These are phyloP conservation scores for Eupithecia dodoneata DNA, from an alignment of 2,888 invertebrate genomes.

Conservation along the genomic window DNA sequence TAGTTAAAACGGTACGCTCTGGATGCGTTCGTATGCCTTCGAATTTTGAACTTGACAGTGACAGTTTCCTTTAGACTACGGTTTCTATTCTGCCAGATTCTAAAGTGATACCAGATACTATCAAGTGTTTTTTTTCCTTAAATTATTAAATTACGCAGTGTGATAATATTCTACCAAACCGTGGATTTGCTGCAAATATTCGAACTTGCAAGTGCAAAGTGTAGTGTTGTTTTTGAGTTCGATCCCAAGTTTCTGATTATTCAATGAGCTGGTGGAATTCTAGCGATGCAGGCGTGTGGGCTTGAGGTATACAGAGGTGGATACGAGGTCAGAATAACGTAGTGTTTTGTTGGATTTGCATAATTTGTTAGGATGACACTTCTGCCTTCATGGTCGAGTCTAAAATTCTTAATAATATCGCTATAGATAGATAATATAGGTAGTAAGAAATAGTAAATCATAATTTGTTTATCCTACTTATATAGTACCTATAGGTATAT, in stretches of 20 bases:
- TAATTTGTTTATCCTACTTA: too few species aligned
- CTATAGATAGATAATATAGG: too few species aligned
- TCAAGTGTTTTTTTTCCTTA: not conserved
- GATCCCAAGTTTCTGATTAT: not conserved
- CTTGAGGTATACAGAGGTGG: slow-evolving; percentile 29
- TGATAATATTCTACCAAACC: not conserved
- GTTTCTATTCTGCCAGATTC: not conserved
- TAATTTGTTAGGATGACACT: slow-evolving; percentile 31
- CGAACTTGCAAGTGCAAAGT: not conserved
- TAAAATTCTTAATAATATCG: not conserved
- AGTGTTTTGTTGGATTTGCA: slow-evolving; percentile 38
- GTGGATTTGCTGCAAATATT: not conserved
- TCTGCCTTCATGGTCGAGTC: not conserved
- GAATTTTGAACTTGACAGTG: not conserved
- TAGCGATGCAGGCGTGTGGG: slow-evolving; percentile 26
- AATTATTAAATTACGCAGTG: not conserved
- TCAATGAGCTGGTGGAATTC: not conserved
- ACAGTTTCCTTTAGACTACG: not conserved
- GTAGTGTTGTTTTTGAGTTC: not conserved
- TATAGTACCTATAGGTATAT: too few species aligned
- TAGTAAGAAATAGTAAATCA: too few species aligned
- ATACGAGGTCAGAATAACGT: slow-evolving; percentile 37
- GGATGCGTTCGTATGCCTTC: not conserved
- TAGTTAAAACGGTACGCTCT: slow-evolving; percentile 35
- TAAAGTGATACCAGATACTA: too few species aligned